Evolutionary conservation across 2,113 vertebrate genomes (phyloP).

Genomic region (Arizona elegans): DNA sequence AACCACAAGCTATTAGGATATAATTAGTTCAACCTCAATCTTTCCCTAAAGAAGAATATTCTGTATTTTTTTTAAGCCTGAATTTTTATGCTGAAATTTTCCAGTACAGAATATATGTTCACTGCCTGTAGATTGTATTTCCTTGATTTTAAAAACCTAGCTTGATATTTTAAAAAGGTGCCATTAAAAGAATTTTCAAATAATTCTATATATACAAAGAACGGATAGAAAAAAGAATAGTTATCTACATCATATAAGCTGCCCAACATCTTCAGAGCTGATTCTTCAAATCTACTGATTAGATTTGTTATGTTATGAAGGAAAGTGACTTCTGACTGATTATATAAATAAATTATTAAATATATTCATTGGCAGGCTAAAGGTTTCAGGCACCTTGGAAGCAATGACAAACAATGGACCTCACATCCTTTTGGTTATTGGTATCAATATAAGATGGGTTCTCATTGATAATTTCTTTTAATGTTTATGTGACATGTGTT

Average conservation of each 20-base stretch:
- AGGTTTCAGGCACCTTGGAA: neutral
- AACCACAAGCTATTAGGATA: conserved; percentile 35
- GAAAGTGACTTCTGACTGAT: neutral
- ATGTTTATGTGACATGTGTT: neutral
- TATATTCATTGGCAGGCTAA: neutral
- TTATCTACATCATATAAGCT: neutral
- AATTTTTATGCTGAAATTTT: conserved; percentile 28
- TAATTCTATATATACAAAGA: neutral
- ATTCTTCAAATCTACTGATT: neutral
- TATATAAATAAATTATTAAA: neutral
- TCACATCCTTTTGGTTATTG: neutral
- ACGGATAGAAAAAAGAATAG: conserved; percentile 11
- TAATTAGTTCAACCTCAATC: conserved; percentile 35
- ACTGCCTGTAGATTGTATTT: neutral
- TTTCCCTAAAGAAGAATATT: conserved; percentile 41
- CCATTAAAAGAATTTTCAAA: conserved; percentile 18
- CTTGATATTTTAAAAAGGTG: conserved; percentile 6
- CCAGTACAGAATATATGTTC: neutral
- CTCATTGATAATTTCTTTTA: neutral
- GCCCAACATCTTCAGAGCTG: neutral
- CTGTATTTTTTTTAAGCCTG: conserved; percentile 33
- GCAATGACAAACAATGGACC: neutral
- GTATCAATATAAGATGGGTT: neutral
- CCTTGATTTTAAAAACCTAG: neutral
- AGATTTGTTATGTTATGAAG: neutral